Percentiles rank a stretch among this genome's conserved stretches.
Conservation (phyloP, 2,888 invertebrate genomes). For the Parnassius smintheus region DNA sequence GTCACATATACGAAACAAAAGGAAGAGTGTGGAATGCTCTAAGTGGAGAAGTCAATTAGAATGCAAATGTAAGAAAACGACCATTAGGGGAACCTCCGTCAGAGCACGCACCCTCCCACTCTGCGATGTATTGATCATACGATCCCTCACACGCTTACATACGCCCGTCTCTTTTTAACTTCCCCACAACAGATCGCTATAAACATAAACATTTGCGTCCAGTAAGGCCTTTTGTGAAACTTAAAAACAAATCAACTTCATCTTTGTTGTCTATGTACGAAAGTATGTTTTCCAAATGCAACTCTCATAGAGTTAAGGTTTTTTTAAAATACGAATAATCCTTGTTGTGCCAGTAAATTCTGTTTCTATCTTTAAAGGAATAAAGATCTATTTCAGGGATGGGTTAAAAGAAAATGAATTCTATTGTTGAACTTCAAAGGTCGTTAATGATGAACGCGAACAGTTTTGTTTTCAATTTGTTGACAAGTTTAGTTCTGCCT, state of each 20-base stretch:
- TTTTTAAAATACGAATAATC: slow-evolving; percentile 29
- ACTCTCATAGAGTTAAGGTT: slow-evolving; percentile 34
- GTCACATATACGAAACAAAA: slow-evolving; percentile 66
- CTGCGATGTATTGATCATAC: slow-evolving; percentile 73
- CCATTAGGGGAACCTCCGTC: slow-evolving; percentile 60
- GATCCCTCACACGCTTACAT: slow-evolving; percentile 75
- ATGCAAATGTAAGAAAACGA: slow-evolving; percentile 81
- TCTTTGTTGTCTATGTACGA: background rate
- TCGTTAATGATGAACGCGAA: slow-evolving; percentile 36
- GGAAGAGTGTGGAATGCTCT: slow-evolving; percentile 46
- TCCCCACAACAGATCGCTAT: slow-evolving; percentile 77
- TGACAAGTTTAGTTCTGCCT: slow-evolving; percentile 46
- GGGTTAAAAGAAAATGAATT: slow-evolving; percentile 71
- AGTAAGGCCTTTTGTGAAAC: slow-evolving; percentile 49
- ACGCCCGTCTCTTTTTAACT: slow-evolving; percentile 79
- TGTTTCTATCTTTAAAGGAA: slow-evolving; percentile 74
- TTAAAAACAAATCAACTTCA: slow-evolving; percentile 31
- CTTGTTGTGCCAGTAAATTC: slow-evolving; percentile 77
- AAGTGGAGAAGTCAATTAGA: slow-evolving; percentile 70
- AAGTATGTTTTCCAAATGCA: slow-evolving; percentile 26
- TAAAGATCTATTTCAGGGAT: slow-evolving; percentile 75
- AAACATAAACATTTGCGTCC: slow-evolving; percentile 68
- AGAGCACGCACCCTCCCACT: slow-evolving; percentile 49
- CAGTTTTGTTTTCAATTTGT: slow-evolving; percentile 52
- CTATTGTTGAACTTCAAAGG: slow-evolving; percentile 59